Evolutionary conservation across 2,113 vertebrate genomes (phyloP), one percentile per base, ranked within the genome.

Genomic region (Capreolus pygargus): DNA sequence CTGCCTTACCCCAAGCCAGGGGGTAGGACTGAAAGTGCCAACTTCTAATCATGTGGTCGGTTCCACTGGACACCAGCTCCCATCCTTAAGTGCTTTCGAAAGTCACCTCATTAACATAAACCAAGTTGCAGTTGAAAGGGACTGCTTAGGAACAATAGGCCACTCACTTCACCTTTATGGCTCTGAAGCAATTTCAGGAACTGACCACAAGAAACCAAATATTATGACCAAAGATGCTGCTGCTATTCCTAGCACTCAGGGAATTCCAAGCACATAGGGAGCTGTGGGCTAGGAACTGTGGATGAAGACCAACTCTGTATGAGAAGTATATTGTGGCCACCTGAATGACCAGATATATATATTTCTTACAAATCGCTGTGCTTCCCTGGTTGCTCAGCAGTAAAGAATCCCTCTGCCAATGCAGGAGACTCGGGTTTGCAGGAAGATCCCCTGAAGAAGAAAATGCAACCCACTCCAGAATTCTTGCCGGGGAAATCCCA

Each of bases 341-440:
- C 47, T 36, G 86, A 88, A 39, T 19, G 79, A 92, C n/a, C 47
- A 67, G 30, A 64, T 92, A 64, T 27, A 64, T 27, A 17, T 64
- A 60, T 85, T 70, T 83, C 60, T 70, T 84, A 84, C 39, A 36
- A 74, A 58, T 94, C 33, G 0, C 19, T 39, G 67, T 70, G n/a
- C 21, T 74, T 25, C 21, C 67, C 5, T 25, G n/a, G n/a, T 12
- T n/a, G 19, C 67, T 74, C 36, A 39, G 67, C 0, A 2, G 5
- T 39, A 74, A 74, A 74, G 67, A 74, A 39, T 74, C 67, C 67
- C 67, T 11, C 19, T 74, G 67, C 21, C n/a, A 39, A 39, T 25
- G n/a, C 36, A 74, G 19, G 21, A 74, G 67, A 74, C 2, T 1
- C 1, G 0, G 36, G 67, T 13, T 39, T 74, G n/a, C 0, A 0